Conservation (phyloP, 2,888 invertebrate species). For the Suillia variegata region DNA sequence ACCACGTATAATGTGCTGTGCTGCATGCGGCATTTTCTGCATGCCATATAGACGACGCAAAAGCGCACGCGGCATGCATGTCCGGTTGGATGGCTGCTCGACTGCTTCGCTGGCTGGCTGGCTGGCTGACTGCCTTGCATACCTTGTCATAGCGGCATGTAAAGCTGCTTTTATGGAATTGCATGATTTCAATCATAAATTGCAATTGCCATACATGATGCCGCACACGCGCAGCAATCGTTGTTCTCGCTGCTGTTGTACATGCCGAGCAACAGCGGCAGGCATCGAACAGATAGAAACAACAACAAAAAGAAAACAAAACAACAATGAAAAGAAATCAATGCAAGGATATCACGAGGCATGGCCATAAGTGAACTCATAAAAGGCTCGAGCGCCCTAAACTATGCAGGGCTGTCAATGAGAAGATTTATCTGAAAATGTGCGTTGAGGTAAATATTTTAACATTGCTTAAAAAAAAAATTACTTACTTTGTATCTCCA, state of each 20-base stretch:
- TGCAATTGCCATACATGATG: slow-evolving; percentile 24
- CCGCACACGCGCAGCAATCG: slow-evolving; percentile 3
- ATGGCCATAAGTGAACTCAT: neutral
- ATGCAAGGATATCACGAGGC: slow-evolving; percentile 1
- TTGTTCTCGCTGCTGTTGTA: too few species aligned
- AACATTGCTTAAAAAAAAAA: too few species aligned
- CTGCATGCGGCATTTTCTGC: neutral
- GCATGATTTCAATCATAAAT: slow-evolving; percentile 38
- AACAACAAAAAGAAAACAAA: neutral
- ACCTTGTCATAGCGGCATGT: neutral
- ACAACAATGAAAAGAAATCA: neutral
- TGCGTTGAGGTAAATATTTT: too few species aligned
- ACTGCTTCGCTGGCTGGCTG: neutral
- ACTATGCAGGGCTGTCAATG: too few species aligned
- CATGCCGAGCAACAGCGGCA: neutral
- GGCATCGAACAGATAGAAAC: neutral
- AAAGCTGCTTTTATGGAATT: slow-evolving; percentile 19
- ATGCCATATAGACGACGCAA: neutral
- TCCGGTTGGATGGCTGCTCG: neutral
- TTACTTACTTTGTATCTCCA: too few species aligned
- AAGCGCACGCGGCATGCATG: too few species aligned
- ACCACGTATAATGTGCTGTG: too few species aligned
- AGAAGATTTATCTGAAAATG: too few species aligned
- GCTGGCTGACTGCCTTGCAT: neutral
- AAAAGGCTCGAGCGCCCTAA: neutral